Evolutionary conservation across 2,797 vertebrate genomes (phyloP), one percentile per base, ranked within the genome.

Genomic region (Brachyalestes nurse): DNA sequence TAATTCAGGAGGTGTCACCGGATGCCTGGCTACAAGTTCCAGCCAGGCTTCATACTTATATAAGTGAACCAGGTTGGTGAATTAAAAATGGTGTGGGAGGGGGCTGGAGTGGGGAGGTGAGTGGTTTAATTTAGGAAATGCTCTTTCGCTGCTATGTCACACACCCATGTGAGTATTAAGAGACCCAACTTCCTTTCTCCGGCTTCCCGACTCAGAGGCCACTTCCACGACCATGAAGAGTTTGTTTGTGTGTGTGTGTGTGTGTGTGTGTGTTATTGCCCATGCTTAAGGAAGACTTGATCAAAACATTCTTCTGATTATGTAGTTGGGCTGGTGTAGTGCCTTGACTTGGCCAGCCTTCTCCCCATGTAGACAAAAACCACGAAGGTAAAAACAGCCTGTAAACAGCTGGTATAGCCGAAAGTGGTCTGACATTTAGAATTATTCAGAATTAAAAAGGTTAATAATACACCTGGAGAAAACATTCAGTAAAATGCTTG

Each of bases 81-180:
- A 57, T 42, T 67, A 65, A 34, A 38, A 61, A 23, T 14, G 40
- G 64, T 42, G 47, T 12, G 12, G 58, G 23, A 47, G 34, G 45
- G 40, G 10, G 62, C 10, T 2, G n/a, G 58, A 69, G 28, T 25
- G 55, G n/a, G 42, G 28, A 4, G 28, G 28, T 6, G 19, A 64
- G 16, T 21, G 75, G 51, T 75, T 83, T 81, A 83, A 83, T 85
- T 85, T 82, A 23, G 83, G 82, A 82, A 76, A 79, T 69, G 74
- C 77, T 81, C 80, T 82, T 85, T 83, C 78, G 76, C 42, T 78
- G 75, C 62, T 72, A 45, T 70, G 80, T 84, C 69, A 76, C 69
- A 76, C 77, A 66, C 78, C 66, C 77, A 34, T 55, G 69, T 28
- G 28, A 67, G 34, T 76, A 72, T 79, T 67, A 80, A 79, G 62